Evolutionary conservation across 2,113 vertebrate genomes (phyloP), one percentile per base, ranked within the genome.

Genomic region (Labeo rohita): DNA sequence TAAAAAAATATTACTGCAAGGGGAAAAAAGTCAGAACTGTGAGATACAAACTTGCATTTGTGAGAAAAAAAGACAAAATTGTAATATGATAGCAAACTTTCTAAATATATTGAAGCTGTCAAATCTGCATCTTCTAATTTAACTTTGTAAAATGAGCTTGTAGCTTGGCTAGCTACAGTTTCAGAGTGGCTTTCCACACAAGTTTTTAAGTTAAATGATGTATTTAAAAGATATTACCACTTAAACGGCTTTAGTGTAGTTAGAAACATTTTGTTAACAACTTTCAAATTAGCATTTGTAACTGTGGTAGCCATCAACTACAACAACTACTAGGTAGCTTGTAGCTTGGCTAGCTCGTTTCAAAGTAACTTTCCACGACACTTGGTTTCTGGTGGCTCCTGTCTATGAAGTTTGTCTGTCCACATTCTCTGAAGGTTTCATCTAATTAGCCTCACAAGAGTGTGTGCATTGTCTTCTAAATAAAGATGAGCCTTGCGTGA

Each of bases 401-500:
- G 10, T 79, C 34, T 34, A 21, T 59, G 9, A 28, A 79, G 52
- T 61, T 56, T 61, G 76, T 21, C 54, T 43, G 52, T 43, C 36
- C 10, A 13, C 77, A 88, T 89, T 91, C 91, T 86, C 91, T 9
- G 86, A 89, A 82, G 92, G 90, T 88, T 91, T 86, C 86, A 83
- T 87, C 82, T 93, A 92, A 94, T 93, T 93, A 45, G 39, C 54
- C 39, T 80, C 77, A 80, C 21, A 92, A 86, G 80, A 90, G 89
- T 91, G 87, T 91, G 90, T 89, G 86, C 72, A 28, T 80, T 89
- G 87, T 92, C 89, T 90, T 61, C 72, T 78, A 78, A 74, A 85
- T 28, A 63, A 88, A 84, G 85, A 49, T 39, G 12, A 47, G 49
- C n/a, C n/a, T 18, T 7, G 50, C 82, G 81, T 13, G 6, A 68